Percentiles rank a stretch among this genome's conserved stretches.
phyloP scores from a whole-genome alignment of 2,113 vertebrate species.

The Mohoua ochrocephala region DNA sequence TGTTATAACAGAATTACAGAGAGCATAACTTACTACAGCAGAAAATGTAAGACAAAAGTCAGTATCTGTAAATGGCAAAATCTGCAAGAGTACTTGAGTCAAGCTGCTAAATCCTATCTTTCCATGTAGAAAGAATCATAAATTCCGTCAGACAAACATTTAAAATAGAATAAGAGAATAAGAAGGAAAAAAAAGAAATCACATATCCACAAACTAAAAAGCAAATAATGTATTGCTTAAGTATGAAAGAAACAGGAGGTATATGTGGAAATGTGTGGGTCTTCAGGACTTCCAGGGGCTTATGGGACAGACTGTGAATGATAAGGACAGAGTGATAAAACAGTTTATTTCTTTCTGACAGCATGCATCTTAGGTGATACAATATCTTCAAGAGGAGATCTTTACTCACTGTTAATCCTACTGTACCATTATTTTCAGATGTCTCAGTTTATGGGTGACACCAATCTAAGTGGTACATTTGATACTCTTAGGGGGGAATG shows the following conservation, averaged over 20 bases:
- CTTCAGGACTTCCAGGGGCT: not conserved
- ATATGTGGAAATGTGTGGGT: not conserved
- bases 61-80: not conserved
- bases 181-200: not conserved
- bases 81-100: not conserved
- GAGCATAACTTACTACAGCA: not conserved
- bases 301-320: not conserved
- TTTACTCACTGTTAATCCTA: not conserved
- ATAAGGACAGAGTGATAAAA: not conserved
- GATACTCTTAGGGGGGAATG: accelerated
- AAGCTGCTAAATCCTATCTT: not conserved
- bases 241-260: not conserved
- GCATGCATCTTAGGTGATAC: not conserved
- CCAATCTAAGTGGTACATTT: not conserved
- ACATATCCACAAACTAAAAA: not conserved
- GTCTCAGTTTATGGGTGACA: not conserved
- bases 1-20: not conserved
- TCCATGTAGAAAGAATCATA: not conserved
- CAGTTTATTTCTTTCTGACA: not conserved
- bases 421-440: not conserved
- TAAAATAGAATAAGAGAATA: not conserved
- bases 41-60: slow-evolving; percentile 1
- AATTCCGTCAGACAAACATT: not conserved
- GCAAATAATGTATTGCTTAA: not conserved
- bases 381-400: not conserved